Conservation (phyloP, 2,797 vertebrate genomes). For the Coregonus sp. region DNA sequence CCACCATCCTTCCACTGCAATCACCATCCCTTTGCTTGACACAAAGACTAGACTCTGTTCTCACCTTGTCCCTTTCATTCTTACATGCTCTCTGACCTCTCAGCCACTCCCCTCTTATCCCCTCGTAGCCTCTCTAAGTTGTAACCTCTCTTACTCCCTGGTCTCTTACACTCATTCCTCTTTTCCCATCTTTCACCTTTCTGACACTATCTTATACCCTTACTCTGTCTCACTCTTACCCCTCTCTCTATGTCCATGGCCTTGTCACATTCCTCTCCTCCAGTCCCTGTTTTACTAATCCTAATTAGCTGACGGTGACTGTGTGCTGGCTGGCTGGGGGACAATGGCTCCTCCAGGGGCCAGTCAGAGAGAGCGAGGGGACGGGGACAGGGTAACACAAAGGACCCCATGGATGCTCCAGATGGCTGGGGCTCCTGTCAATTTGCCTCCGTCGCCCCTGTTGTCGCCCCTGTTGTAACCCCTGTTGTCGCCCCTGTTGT, state of each 20-base stretch:
- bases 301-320: neutral
- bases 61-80: neutral
- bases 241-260: neutral
- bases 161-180: neutral
- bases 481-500: too few relatives aligned
- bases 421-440: constrained; percentile 60
- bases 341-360: constrained; percentile 33
- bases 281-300: neutral
- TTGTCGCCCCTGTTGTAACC: neutral
- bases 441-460: constrained; percentile 59
- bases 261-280: neutral
- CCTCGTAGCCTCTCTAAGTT: neutral
- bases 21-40: neutral
- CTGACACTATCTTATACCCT: neutral
- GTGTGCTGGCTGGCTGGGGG: neutral
- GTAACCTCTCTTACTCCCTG: neutral
- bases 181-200: neutral
- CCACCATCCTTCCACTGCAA: neutral
- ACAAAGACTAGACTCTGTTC: neutral
- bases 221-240: neutral
- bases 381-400: constrained; percentile 52
- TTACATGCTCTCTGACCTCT: neutral
- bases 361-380: constrained; percentile 23
- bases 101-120: neutral
- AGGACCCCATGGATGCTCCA: constrained; percentile 57